Evolutionary conservation across 2,797 vertebrate species (phyloP), one percentile per base, ranked within the genome.

Genomic region (Labroides dimidiatus): DNA sequence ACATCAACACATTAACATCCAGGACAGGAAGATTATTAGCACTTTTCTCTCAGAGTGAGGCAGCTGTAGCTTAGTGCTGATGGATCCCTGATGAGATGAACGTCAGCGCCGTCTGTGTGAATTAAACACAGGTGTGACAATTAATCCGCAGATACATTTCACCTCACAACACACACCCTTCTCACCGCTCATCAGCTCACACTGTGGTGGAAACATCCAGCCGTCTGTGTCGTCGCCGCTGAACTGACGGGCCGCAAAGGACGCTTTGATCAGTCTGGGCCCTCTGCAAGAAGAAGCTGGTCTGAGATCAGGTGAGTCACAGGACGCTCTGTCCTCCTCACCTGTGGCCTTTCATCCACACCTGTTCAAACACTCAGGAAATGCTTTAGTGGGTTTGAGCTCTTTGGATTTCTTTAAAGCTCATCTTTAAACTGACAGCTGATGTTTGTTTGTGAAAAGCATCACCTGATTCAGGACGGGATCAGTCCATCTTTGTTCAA

Each of bases 51-150:
- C 20, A 20, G 51, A 71, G 71, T 37, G 12, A 62, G 62, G 81
- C 91, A 92, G 90, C 85, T 91, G 91, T 76, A 76, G 83, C 77
- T 81, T 68, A 64, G 80, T 33, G 90, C 56, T 92, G 94, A 94
- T 24, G 71, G 92, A 93, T 87, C 81, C 66, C 73, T 72, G 88
- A 90, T 88, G 90, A 91, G 82, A 78, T 64, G 80, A 72, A 83
- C 72, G 42, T 77, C 85, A 76, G 82, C 80, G 36, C 72, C 30
- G 75, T 80, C 82, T 64, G 59, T 24, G 71, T 75, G 92, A 92
- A 90, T 88, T 88, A 93, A 92, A 89, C 88, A 81, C 93, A 94
- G 92, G 92, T 94, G 93, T 81, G 91, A 81, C 88, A 90, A 93
- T 94, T 93, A 94, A 94, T 92, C 90, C 77, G 43, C 57, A 69